Percentiles rank a stretch among this genome's conserved stretches.
These are phyloP conservation scores for Megaceryle alcyon DNA, from an alignment of 2,797 vertebrate species.

Conservation along the genomic window DNA sequence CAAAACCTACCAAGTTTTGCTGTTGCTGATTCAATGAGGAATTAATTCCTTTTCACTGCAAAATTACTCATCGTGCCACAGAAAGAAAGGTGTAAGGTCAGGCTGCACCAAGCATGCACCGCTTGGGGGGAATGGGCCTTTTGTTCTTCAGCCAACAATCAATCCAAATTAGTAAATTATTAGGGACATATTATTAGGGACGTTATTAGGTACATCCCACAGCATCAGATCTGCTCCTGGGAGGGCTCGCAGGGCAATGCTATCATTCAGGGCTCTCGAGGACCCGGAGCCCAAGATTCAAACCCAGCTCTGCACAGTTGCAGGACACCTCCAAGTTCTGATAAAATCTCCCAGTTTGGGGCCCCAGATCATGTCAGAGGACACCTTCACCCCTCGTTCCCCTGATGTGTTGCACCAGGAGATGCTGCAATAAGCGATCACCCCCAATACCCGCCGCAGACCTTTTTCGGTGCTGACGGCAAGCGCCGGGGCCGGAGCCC, in stretches of 20 bases:
- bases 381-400: not conserved
- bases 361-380: fast-evolving
- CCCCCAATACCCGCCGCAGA: not conserved
- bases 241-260: not conserved
- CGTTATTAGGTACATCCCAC: not conserved
- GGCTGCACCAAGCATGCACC: not conserved
- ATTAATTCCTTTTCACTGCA: conserved; percentile 26
- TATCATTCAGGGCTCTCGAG: fast-evolving
- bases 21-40: conserved; percentile 52
- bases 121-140: fast-evolving
- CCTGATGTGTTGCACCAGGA: fast-evolving
- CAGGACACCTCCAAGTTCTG: not conserved
- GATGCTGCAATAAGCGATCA: not conserved
- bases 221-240: not conserved
- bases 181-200: not conserved
- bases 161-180: not conserved
- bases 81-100: not conserved
- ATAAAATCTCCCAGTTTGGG: not conserved
- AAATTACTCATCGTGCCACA: conserved; percentile 36
- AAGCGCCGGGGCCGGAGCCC: fast-evolving
- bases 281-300: not conserved
- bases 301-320: not conserved
- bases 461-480: not conserved
- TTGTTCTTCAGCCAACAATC: not conserved
- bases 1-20: conserved; percentile 14